Conservation (phyloP, 2,797 vertebrate genomes). For the Tinamus major region DNA sequence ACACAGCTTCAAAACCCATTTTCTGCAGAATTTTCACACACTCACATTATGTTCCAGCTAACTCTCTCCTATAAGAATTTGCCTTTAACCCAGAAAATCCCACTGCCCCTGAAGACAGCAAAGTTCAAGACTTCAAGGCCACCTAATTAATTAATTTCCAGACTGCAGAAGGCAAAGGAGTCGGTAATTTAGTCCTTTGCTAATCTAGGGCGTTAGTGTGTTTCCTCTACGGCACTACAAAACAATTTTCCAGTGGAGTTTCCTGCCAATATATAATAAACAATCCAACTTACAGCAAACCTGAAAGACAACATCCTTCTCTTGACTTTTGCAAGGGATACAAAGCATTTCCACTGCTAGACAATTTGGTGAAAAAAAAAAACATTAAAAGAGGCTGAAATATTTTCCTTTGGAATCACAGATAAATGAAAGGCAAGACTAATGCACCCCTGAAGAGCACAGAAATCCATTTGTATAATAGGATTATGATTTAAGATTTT, state of each 20-base stretch:
- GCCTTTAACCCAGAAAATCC: neutral
- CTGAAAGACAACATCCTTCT: neutral
- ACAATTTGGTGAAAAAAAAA: neutral
- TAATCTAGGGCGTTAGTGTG: neutral
- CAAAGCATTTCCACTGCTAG: neutral
- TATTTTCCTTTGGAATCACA: slow-evolving; percentile 25
- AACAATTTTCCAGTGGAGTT: neutral
- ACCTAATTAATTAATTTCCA: slow-evolving; percentile 51
- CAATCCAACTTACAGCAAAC: neutral
- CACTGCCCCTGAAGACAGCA: neutral
- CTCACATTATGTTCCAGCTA: neutral
- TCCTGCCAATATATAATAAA: neutral
- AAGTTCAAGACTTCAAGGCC: slow-evolving; percentile 14
- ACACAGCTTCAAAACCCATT: neutral
- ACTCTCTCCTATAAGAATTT: neutral
- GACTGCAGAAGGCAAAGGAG: neutral
- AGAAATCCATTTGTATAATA: slow-evolving; percentile 45
- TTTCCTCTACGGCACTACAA: neutral
- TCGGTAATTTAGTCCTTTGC: neutral
- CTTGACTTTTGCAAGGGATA: neutral
- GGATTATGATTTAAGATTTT: slow-evolving; percentile 55
- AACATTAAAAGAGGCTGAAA: neutral
- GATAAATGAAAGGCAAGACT: slow-evolving; percentile 12
- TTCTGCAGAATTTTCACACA: neutral
- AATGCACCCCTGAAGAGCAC: slow-evolving; percentile 27